Conservation (phyloP, 2,888 invertebrate genomes). For the Diplazon laetatorius region DNA sequence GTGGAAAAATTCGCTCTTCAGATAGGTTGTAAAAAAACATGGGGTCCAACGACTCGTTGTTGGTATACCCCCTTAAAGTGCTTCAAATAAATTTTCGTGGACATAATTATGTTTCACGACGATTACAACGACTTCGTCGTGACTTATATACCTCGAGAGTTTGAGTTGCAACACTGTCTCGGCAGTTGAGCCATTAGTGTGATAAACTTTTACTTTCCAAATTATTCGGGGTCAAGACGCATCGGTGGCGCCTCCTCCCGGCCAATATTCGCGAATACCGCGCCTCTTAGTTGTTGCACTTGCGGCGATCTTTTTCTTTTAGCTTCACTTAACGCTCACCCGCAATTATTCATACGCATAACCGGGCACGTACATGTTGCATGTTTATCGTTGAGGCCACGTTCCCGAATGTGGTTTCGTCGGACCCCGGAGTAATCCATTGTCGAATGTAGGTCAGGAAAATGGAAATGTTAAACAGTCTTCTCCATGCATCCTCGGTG, state of each 20-base stretch:
- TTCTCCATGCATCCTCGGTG: constrained; percentile 18
- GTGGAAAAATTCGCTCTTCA: no score
- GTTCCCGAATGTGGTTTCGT: constrained; percentile 29
- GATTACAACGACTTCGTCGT: no score
- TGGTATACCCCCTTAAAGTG: no score
- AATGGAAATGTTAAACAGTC: constrained; percentile 45
- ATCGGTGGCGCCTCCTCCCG: neutral
- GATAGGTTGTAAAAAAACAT: no score
- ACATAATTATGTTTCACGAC: no score
- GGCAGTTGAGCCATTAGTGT: no score
- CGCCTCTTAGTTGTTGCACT: neutral
- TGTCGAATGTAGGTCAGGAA: constrained; percentile 50
- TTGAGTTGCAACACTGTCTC: no score
- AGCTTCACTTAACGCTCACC: constrained; percentile 28
- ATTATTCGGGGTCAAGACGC: constrained; percentile 10
- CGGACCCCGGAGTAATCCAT: constrained; percentile 25
- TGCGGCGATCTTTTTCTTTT: constrained; percentile 33
- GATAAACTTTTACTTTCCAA: no score
- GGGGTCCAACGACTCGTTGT: no score
- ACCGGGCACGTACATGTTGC: constrained; percentile 17
- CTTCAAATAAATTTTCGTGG: no score
- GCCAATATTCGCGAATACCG: constrained; percentile 21
- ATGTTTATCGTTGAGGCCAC: constrained; percentile 58
- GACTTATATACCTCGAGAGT: no score
- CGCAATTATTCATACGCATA: constrained; percentile 23